Conservation (phyloP, 2,797 vertebrate genomes). For the Eulemur albifrons region DNA sequence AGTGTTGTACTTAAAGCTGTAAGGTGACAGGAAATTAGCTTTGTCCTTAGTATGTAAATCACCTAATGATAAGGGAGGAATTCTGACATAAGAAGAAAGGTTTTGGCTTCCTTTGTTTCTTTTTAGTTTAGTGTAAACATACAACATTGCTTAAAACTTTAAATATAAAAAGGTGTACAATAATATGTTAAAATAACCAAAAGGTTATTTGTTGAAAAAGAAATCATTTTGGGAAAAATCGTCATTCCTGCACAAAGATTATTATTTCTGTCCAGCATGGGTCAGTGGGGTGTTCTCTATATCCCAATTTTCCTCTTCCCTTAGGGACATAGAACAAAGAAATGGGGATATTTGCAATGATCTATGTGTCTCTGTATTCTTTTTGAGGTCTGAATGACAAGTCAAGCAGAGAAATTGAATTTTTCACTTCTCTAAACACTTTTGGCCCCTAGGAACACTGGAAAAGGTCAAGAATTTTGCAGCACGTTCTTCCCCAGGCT, state of each 20-base stretch:
- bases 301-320: background rate
- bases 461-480: conserved; percentile 79
- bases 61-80: background rate
- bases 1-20: background rate
- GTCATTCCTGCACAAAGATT: background rate
- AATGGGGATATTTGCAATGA: conserved; percentile 22
- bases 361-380: conserved; percentile 48
- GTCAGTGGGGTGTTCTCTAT: background rate
- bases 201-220: background rate
- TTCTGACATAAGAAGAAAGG: background rate
- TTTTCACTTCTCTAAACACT: conserved; percentile 75
- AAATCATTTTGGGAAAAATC: background rate
- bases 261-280: background rate
- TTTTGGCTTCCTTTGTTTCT: background rate
- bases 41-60: background rate
- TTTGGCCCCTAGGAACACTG: conserved; percentile 70
- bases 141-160: background rate
- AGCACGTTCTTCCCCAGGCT: conserved; percentile 35
- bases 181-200: background rate
- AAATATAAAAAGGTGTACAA: background rate
- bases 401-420: conserved; percentile 73
- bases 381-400: conserved; percentile 61
- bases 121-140: background rate
- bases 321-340: background rate
- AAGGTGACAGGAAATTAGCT: background rate